These are phyloP conservation scores for Tupaia chinensis DNA, from an alignment of 2,113 vertebrate species.

Conservation along the genomic window DNA sequence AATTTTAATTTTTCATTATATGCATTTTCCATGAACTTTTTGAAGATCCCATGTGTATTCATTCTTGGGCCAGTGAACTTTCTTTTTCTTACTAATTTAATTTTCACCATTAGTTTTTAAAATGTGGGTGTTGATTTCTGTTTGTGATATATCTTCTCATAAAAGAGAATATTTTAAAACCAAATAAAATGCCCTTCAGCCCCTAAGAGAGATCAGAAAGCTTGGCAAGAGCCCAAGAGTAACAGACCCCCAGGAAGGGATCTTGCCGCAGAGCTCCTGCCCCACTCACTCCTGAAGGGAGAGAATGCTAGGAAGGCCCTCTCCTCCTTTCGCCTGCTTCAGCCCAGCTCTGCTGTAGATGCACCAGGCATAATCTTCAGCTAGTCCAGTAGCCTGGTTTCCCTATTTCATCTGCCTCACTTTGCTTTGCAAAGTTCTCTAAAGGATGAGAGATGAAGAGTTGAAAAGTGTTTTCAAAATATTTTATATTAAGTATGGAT, in stretches of 20 bases:
- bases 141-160: slow-evolving; percentile 74
- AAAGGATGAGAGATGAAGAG: neutral
- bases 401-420: neutral
- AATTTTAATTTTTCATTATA: no score
- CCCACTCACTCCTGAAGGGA: neutral
- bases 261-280: neutral
- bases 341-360: neutral
- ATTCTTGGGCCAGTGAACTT: slow-evolving; percentile 44
- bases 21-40: no score
- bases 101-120: slow-evolving; percentile 43
- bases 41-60: neutral
- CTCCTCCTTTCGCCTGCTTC: neutral
- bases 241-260: neutral
- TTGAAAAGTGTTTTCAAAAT: neutral
- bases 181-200: slow-evolving; percentile 73
- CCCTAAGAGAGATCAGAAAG: slow-evolving; percentile 67
- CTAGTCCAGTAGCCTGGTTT: neutral
- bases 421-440: neutral
- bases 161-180: slow-evolving; percentile 81
- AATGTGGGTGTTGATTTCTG: slow-evolving; percentile 68
- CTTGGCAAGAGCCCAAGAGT: neutral
- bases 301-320: neutral
- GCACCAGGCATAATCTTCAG: no score
- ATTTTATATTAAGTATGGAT: neutral
- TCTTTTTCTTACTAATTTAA: slow-evolving; percentile 60